Conservation (phyloP, 2,888 invertebrate genomes). For the Mayetiola destructor region DNA sequence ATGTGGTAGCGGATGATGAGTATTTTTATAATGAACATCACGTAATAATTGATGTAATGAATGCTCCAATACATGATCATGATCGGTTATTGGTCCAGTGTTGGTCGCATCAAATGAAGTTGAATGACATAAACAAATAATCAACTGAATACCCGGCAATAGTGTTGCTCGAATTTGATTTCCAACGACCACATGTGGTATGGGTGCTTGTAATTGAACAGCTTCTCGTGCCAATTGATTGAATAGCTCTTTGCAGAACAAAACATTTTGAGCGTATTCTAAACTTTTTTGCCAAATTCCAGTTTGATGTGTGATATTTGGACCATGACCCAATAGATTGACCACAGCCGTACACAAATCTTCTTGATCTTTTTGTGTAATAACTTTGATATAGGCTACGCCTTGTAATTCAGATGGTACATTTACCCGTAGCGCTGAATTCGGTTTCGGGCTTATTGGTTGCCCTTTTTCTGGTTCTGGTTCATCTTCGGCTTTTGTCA, state of each 20-base stretch:
- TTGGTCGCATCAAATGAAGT: constrained; percentile 42
- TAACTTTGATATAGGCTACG: constrained; percentile 88
- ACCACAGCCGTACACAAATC: constrained; percentile 74
- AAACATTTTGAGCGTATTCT: constrained; percentile 92
- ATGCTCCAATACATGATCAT: constrained; percentile 94
- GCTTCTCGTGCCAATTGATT: constrained; percentile 89
- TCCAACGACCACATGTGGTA: constrained; percentile 93
- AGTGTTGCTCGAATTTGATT: constrained; percentile 94
- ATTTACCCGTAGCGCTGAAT: constrained; percentile 73
- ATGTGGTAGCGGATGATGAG: constrained; percentile 88
- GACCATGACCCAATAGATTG: constrained; percentile 60
- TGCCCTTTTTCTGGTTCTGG: constrained; percentile 37
- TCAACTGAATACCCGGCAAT: constrained; percentile 81
- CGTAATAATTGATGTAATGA: constrained; percentile 85
- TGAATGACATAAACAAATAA: constrained; percentile 83
- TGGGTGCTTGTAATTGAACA: constrained; percentile 79
- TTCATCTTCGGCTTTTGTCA: constrained; percentile 81
- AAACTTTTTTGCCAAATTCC: constrained; percentile 87
- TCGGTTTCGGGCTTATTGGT: constrained; percentile 41
- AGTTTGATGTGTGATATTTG: constrained; percentile 48
- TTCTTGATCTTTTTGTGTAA: constrained; percentile 90
- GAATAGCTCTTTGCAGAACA: constrained; percentile 93
- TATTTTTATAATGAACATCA: constrained; percentile 83
- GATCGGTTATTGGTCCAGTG: constrained; percentile 46
- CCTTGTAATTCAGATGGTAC: constrained; percentile 92